These are phyloP conservation scores for Pedicia rivosa DNA, from an alignment of 2,888 invertebrate species.

Conservation along the genomic window DNA sequence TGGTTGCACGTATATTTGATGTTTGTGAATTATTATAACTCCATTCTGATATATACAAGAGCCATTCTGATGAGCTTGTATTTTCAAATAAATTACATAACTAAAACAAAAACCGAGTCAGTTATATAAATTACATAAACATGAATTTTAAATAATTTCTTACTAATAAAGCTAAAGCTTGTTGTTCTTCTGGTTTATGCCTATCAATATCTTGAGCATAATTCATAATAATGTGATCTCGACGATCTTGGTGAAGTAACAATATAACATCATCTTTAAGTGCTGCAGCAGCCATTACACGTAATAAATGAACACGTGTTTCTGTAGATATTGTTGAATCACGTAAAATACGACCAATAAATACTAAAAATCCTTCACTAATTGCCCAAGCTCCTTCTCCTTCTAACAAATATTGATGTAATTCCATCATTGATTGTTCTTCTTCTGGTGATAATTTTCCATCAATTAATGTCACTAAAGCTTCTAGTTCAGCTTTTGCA, in stretches of 20 bases:
- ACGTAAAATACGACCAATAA: constrained; percentile 52
- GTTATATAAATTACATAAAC: background rate
- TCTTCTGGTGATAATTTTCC: constrained; percentile 60
- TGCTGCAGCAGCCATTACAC: constrained; percentile 59
- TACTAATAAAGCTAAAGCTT: constrained; percentile 64
- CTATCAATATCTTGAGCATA: constrained; percentile 68
- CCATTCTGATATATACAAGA: constrained; percentile 90
- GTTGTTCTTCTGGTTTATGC: constrained; percentile 56
- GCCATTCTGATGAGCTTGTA: constrained; percentile 78
- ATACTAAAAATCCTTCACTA: constrained; percentile 71
- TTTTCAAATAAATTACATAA: constrained; percentile 84
- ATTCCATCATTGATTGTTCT: constrained; percentile 55
- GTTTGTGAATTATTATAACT: constrained; percentile 54
- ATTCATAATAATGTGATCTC: constrained; percentile 77
- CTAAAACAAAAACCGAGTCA: constrained; percentile 31
- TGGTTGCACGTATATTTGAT: constrained; percentile 79
- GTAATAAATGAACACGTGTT: constrained; percentile 48
- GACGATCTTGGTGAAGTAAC: constrained; percentile 75
- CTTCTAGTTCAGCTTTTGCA: constrained; percentile 58
- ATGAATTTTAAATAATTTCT: constrained; percentile 22
- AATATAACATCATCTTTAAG: constrained; percentile 81
- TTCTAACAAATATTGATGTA: constrained; percentile 74
- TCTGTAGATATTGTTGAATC: constrained; percentile 40
- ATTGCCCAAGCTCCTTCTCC: constrained; percentile 88
- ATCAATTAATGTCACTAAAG: constrained; percentile 48